A percentile compares a stretch with the other conserved stretches of the same genome.
Conservation (phyloP, 2,888 invertebrate genomes). For the Dioctria linearis region DNA sequence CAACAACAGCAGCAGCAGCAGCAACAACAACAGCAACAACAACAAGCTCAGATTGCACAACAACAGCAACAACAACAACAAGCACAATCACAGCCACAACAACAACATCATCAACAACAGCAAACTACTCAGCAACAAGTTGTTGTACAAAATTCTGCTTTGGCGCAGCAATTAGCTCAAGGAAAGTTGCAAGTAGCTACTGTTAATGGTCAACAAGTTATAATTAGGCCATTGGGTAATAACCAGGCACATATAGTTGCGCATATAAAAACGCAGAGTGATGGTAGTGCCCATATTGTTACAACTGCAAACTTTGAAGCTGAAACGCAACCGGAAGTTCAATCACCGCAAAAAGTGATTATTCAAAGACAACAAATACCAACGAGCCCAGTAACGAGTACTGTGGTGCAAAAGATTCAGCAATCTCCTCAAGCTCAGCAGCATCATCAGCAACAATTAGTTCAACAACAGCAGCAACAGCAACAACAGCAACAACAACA, state of each 20-base stretch:
- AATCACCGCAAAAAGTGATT: slow-evolving; percentile 54
- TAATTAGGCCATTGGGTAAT: slow-evolving; percentile 84
- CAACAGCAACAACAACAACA: slow-evolving; percentile 61
- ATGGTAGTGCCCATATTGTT: slow-evolving; percentile 70
- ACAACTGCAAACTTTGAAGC: slow-evolving; percentile 65
- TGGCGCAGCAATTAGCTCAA: slow-evolving; percentile 86
- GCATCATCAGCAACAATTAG: no score
- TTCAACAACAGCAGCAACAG: slow-evolving; percentile 58
- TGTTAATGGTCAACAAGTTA: slow-evolving; percentile 88
- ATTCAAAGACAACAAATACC: slow-evolving; percentile 58
- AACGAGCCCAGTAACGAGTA: slow-evolving; percentile 55
- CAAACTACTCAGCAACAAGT: slow-evolving; percentile 74
- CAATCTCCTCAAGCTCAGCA: slow-evolving; percentile 52
- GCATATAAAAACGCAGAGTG: slow-evolving; percentile 77
- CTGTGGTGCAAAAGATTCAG: slow-evolving; percentile 60
- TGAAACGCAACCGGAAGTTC: slow-evolving; percentile 53
- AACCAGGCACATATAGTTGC: slow-evolving; percentile 85
- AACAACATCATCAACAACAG: slow-evolving; percentile 66
- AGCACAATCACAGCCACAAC: slow-evolving; percentile 59
- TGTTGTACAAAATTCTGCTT: slow-evolving; percentile 82
- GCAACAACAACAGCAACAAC: slow-evolving; percentile 64
- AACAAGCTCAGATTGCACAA: slow-evolving; percentile 63
- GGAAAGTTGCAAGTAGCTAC: slow-evolving; percentile 89
- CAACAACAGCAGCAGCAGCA: slow-evolving; percentile 67
- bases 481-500: slow-evolving; percentile 58